Conservation (phyloP, 2,888 invertebrate genomes). For the Augochlorella aurata region DNA sequence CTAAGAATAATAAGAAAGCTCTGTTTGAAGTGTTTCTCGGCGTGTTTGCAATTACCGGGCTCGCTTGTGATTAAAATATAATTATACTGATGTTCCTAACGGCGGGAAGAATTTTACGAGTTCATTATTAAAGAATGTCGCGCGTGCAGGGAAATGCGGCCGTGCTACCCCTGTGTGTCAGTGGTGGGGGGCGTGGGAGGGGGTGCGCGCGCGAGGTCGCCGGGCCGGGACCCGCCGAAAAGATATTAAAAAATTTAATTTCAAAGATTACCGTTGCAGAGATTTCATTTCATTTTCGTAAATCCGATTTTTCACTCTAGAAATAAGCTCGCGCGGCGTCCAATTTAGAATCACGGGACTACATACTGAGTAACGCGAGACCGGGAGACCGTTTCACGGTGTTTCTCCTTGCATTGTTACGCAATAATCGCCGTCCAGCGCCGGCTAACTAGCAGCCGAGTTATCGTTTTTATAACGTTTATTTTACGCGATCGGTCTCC, state of each 20-base stretch:
- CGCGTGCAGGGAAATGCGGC: background rate
- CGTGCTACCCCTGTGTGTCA: background rate
- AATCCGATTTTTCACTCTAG: conserved; percentile 51
- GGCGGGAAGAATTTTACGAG: background rate
- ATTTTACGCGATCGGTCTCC: background rate
- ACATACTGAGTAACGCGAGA: conserved; percentile 25
- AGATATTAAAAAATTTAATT: conserved; percentile 49
- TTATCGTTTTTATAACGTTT: background rate
- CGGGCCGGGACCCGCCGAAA: conserved; percentile 4
- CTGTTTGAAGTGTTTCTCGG: background rate
- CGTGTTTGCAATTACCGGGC: background rate
- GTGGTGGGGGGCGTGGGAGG: background rate
- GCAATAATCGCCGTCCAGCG: background rate
- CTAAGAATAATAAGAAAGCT: conserved; percentile 58
- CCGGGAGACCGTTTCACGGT: background rate
- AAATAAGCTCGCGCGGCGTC: conserved; percentile 37
- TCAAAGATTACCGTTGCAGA: conserved; percentile 45
- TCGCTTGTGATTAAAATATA: conserved; percentile 10
- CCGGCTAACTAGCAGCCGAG: background rate
- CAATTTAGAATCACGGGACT: conserved; percentile 35
- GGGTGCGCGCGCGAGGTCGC: background rate
- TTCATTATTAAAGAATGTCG: background rate
- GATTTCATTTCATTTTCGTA: conserved; percentile 52
- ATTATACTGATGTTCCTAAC: background rate
- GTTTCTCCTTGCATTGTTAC: background rate